These are phyloP conservation scores for Phorcus lineatus DNA, from an alignment of 2,888 invertebrate species.

Conservation along the genomic window DNA sequence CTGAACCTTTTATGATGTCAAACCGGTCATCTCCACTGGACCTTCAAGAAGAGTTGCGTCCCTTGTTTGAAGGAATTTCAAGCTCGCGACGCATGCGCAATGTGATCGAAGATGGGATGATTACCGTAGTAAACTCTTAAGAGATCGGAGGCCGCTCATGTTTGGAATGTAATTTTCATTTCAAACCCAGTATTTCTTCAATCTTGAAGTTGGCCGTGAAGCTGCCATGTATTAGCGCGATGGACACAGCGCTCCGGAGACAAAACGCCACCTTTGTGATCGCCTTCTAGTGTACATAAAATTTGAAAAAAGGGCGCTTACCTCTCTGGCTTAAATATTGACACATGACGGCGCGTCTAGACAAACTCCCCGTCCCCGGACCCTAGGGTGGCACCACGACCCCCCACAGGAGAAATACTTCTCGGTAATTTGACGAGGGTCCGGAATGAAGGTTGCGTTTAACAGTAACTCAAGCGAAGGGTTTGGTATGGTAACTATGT, in stretches of 20 bases:
- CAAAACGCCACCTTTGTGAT: neutral
- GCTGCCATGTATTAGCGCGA: no score
- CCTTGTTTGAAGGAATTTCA: neutral
- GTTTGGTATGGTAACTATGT: neutral
- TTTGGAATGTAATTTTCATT: slow-evolving; percentile 11
- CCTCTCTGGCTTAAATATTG: slow-evolving; percentile 3
- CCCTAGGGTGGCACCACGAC: neutral
- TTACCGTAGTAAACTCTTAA: neutral
- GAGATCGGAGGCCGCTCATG: neutral
- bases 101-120: neutral
- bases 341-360: slow-evolving; percentile 5
- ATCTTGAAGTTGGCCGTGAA: no score
- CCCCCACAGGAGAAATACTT: slow-evolving; percentile 7
- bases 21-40: neutral
- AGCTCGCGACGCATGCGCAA: neutral
- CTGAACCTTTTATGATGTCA: neutral
- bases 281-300: neutral
- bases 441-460: neutral
- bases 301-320: slow-evolving; percentile 10
- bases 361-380: neutral
- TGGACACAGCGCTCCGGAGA: neutral
- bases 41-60: neutral
- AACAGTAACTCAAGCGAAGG: neutral
- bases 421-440: slow-evolving; percentile 1
- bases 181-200: neutral